Evolutionary conservation across 2,113 vertebrate genomes (phyloP), one percentile per base, ranked within the genome.

Genomic region (Psittacara wagleri): DNA sequence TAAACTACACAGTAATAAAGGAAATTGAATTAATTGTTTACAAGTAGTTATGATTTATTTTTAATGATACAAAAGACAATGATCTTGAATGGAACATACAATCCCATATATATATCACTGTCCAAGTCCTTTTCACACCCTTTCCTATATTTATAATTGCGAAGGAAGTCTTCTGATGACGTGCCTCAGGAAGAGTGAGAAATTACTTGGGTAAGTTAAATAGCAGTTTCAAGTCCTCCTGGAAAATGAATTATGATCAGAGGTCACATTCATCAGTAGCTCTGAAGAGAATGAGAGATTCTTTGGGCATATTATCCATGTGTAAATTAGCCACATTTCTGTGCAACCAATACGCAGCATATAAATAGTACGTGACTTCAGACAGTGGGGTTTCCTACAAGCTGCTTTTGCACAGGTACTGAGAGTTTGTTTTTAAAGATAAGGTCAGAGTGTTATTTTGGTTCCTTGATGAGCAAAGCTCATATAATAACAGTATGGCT

Each of bases 71-170:
- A 86, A 79, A 97, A 78, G 81, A 81, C 57, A 82, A 92, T 70
- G 64, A 84, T 95, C 57, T 85, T 54, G 49, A 83, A 83, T 49
- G 43, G 80, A 88, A 92, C 52, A 13, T 37, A 80, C 73, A 95
- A 86, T 85, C 78, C 81, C 97, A 97, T 97, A 92, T 92, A 97
- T 97, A 96, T 97, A 94, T 93, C 96, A 97, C 90, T 61, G 83
- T 88, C 90, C 95, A 88, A 88, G 67, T 95, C 87, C 93, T 90
- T 83, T 94, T 95, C 97, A 96, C 97, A 96, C 97, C 97, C 97
- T 98, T 98, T 98, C 98, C 97, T 97, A 97, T 98, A 95, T 98
- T 98, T 97, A 98, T 92, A 98, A 92, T 92, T 93, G 95, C 91
- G 81, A 97, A 98, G 96, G 97, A 97, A 96, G 95, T 96, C 97